phyloP scores from a whole-genome alignment of 2,888 invertebrate species.

The Cephus runcator region DNA sequence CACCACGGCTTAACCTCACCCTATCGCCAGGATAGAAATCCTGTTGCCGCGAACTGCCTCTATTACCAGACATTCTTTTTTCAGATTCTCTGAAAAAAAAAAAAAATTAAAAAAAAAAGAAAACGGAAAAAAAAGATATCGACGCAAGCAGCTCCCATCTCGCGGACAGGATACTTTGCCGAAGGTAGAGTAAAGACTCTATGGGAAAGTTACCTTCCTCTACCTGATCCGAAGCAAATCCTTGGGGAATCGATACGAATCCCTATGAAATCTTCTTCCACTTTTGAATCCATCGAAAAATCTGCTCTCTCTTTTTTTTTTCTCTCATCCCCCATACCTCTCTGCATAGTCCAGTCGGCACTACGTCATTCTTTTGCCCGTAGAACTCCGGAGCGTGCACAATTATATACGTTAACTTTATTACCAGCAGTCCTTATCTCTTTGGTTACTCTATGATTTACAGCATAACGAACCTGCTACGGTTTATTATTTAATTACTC shows the following conservation, averaged over 20 bases:
- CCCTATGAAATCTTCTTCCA: neutral
- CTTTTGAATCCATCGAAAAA: too few species aligned
- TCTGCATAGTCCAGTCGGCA: neutral
- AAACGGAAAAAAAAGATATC: neutral
- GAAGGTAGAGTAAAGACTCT: neutral
- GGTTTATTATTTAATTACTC: constrained; percentile 12
- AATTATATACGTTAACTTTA: constrained; percentile 3
- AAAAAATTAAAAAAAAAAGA: too few species aligned
- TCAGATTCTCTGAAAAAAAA: neutral
- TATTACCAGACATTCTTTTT: neutral
- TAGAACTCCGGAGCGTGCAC: neutral
- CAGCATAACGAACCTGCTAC: neutral
- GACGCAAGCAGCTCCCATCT: neutral
- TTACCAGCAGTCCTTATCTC: constrained; percentile 10
- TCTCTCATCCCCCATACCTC: neutral
- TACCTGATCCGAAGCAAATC: neutral
- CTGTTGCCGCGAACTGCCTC: neutral
- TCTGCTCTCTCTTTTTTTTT: neutral
- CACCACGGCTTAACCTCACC: neutral
- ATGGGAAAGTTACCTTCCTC: neutral
- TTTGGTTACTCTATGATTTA: constrained; percentile 9
- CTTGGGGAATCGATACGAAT: neutral
- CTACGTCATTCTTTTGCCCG: neutral
- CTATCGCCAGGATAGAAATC: neutral
- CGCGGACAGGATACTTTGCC: neutral